Conservation (phyloP, 1,140 invertebrate genomes). For the Liolophura sinensis region DNA sequence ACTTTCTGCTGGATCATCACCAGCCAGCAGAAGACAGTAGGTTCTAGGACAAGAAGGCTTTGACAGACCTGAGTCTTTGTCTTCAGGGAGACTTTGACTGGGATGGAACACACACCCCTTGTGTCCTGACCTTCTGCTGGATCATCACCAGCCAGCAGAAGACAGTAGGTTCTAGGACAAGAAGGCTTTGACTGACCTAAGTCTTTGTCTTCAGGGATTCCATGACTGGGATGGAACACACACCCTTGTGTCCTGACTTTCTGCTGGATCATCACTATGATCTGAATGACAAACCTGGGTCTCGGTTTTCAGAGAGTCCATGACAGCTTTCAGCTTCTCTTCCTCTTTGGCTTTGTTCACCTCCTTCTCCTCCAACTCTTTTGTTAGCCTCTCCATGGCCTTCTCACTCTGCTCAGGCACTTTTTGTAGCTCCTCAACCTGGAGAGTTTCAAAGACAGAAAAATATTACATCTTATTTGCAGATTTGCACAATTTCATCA, state of each 20-base stretch:
- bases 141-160: no score
- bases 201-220: no score
- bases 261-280: background rate
- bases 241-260: no score
- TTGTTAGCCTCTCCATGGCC: constrained; percentile 73
- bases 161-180: no score
- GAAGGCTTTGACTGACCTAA: background rate
- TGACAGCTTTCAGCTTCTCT: constrained; percentile 51
- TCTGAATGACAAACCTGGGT: constrained; percentile 41
- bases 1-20: no score
- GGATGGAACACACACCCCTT: no score
- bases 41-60: background rate
- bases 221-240: no score
- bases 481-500: no score
- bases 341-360: constrained; percentile 59
- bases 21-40: no score
- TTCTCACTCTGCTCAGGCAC: constrained; percentile 73
- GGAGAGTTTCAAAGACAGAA: background rate
- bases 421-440: constrained; percentile 61
- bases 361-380: constrained; percentile 58
- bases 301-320: constrained; percentile 54
- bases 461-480: no score
- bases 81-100: no score
- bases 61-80: background rate
- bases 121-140: no score